Conservation (phyloP, 2,797 vertebrate genomes). For the Falco cherrug region DNA sequence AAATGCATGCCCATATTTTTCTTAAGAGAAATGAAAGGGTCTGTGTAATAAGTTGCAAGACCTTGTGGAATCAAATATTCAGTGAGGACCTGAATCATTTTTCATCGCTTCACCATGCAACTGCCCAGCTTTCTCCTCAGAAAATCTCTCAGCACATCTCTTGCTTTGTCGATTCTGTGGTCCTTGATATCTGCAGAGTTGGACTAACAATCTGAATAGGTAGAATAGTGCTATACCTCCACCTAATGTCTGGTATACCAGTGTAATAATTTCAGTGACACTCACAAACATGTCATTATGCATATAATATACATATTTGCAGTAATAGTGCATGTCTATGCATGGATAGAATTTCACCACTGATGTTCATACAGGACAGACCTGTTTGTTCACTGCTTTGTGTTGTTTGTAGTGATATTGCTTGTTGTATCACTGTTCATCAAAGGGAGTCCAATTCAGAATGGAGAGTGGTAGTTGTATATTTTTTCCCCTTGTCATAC, state of each 20-base stretch:
- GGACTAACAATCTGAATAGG: background rate
- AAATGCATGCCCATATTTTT: background rate
- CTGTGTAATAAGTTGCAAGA: background rate
- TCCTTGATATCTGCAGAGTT: background rate
- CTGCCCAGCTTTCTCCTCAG: background rate
- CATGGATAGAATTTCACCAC: background rate
- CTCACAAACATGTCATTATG: background rate
- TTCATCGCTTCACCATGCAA: background rate
- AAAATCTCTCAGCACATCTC: background rate
- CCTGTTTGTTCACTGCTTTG: background rate
- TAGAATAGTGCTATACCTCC: background rate
- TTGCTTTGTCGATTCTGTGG: background rate
- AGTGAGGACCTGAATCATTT: background rate
- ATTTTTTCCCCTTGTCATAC: background rate
- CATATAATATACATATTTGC: background rate
- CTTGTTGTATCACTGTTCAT: background rate
- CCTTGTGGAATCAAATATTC: background rate
- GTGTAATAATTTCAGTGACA: background rate
- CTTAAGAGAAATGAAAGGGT: background rate
- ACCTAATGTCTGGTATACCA: background rate
- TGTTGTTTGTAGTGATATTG: background rate
- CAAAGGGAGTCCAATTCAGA: background rate
- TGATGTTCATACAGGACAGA: background rate
- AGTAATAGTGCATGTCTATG: too few species aligned
- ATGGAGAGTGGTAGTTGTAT: background rate